Evolutionary conservation across 2,113 vertebrate species (phyloP).

Genomic region (Acrocephalus kingi): DNA sequence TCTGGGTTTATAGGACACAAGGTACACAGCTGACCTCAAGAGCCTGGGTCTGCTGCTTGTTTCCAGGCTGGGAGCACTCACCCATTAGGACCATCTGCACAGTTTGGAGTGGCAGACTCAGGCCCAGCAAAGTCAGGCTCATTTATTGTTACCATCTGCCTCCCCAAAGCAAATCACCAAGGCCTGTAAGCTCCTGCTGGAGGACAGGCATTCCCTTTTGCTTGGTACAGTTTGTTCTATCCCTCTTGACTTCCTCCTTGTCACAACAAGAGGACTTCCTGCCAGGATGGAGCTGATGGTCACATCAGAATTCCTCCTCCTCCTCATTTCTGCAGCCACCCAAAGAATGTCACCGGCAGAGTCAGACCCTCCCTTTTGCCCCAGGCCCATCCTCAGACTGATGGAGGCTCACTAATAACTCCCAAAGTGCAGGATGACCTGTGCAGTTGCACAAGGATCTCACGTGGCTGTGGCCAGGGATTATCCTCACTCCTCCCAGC

Average conservation of each 20-base stretch:
- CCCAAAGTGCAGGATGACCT: not conserved
- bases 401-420: not conserved
- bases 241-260: not conserved
- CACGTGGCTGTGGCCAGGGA: not conserved
- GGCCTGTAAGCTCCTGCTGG: not conserved
- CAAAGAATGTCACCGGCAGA: not conserved
- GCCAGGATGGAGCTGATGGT: conserved; percentile 7
- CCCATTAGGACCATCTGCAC: not conserved
- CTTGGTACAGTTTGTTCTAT: not conserved
- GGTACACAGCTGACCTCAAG: not conserved
- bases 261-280: not conserved
- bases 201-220: not conserved
- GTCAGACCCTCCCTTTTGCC: conserved; percentile 7
- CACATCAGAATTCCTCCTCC: not conserved
- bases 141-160: not conserved
- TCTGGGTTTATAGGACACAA: not conserved
- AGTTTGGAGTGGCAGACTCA: not conserved
- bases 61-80: not conserved
- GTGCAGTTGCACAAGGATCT: not conserved
- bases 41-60: not conserved
- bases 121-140: not conserved
- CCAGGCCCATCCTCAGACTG: not conserved
- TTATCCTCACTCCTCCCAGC: not conserved
- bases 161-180: not conserved
- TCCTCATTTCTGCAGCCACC: not conserved